Evolutionary conservation across 2,797 vertebrate species (phyloP), one percentile per base, ranked within the genome.

Genomic region (Helicolenus hilgendorfi): DNA sequence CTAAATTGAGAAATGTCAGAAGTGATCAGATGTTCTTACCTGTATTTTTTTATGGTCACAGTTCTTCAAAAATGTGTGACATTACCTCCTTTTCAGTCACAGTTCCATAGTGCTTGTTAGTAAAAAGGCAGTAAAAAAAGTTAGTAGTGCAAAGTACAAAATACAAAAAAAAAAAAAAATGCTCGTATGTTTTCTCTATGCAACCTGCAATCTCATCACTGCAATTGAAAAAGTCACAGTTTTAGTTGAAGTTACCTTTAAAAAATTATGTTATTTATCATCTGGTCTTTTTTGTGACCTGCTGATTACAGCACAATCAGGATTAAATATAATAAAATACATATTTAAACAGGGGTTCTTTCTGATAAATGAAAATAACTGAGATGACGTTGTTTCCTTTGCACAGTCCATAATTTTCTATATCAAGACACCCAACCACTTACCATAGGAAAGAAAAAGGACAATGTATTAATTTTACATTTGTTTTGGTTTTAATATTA

Each of bases 171-270:
- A 29, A 29, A 29, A 29, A 29, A 29, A 29, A 4, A 29, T 98
- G 98, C 86, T 99, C 98, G 8, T 99, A 99, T 0, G 98, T 98
- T 79, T 99, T 99, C 93, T 99, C 98, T 55, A 99, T 98, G 95
- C 98, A 99, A 7, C 98, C 98, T 1, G 98, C 98, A 8, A 99
- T 99, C 87, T 99, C 98, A 76, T 98, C 98, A 72, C 98, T 99
- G 94, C 20, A 86, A 92, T 11, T 60, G 1, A 88, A 79, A 87
- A 91, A 3, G 41, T 38, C 15, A 64, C 1, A 72, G 67, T 18
- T 81, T 82, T 24, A 79, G 24, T 9, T 68, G 3, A 70, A 71
- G 8, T 72, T 11, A 31, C 60, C 22, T 36, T 65, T 58, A 11
- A 68, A 81, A 65, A 11, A 38, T 24, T 1, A 36, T 36, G 35